Conservation (phyloP, 2,888 invertebrate genomes). For the Drosophila rubida region DNA sequence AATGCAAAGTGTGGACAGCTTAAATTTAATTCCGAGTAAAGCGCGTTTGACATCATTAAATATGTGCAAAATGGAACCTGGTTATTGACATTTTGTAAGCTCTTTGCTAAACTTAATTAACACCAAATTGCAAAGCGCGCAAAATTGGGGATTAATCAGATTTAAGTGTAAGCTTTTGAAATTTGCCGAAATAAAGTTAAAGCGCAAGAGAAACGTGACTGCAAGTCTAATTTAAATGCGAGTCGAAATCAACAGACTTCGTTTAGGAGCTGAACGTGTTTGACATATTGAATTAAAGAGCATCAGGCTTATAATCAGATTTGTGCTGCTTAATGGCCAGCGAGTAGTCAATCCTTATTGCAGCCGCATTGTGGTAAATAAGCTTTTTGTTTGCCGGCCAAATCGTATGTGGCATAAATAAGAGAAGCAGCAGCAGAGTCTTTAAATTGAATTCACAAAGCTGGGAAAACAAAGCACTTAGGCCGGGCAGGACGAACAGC, state of each 20-base stretch:
- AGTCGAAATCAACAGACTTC: background rate
- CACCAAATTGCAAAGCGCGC: background rate
- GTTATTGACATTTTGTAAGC: too few species aligned
- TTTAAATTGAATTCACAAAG: constrained; percentile 14
- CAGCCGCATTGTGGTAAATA: background rate
- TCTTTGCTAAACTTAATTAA: background rate
- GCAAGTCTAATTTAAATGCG: background rate
- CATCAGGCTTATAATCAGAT: background rate
- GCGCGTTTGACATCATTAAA: background rate
- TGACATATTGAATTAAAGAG: constrained; percentile 1
- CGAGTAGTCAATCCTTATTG: background rate
- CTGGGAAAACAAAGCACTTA: background rate
- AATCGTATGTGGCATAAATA: background rate
- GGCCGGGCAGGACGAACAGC: background rate
- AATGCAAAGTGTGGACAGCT: background rate
- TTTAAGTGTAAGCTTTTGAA: background rate
- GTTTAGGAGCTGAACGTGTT: background rate
- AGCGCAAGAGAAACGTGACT: background rate
- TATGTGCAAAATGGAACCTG: background rate
- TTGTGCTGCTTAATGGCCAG: background rate
- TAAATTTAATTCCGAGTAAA: background rate
- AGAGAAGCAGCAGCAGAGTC: background rate
- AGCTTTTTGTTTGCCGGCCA: background rate
- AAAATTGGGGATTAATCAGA: too few species aligned
- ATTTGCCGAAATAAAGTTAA: background rate